Percentiles rank a stretch among this genome's conserved stretches.
Evolutionary conservation across 1,140 invertebrate species (phyloP).

Genomic region (Apis laboriosa): DNA sequence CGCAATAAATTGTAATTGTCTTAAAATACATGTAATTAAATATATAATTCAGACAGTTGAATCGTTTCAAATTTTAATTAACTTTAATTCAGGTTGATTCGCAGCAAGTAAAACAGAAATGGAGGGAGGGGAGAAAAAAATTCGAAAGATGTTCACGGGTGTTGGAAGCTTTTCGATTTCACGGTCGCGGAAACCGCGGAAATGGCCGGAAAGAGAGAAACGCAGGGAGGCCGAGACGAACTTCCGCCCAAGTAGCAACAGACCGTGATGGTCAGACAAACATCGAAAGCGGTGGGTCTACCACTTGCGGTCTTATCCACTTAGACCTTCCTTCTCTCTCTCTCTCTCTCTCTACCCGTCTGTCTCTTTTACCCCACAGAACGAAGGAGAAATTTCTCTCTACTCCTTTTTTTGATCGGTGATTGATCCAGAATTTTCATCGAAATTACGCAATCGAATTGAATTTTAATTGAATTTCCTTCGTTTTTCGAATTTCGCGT

Average conservation of each 20-base stretch:
- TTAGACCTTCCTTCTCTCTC: background rate
- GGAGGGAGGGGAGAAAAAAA: fast-evolving
- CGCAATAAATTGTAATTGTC: too few species aligned
- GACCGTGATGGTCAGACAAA: constrained; percentile 47
- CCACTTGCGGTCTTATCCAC: constrained; percentile 24
- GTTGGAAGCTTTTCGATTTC: background rate
- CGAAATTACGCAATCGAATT: background rate
- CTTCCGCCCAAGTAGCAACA: constrained; percentile 43
- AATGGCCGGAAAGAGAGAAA: background rate
- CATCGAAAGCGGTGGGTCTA: constrained; percentile 7
- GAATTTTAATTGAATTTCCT: too few species aligned
- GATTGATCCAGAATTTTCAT: background rate
- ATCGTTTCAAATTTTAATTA: too few species aligned
- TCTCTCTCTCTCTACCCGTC: background rate
- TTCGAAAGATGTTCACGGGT: background rate
- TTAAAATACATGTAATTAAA: too few species aligned
- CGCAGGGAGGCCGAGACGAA: background rate
- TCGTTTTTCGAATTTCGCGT: too few species aligned
- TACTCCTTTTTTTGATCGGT: background rate
- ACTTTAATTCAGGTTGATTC: too few species aligned
- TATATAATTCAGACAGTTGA: too few species aligned
- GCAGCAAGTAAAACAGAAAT: background rate
- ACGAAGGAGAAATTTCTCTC: background rate
- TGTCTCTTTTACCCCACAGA: too few species aligned
- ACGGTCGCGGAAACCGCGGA: background rate